Evolutionary conservation across 1,140 invertebrate species (phyloP).

Genomic region (Drosophila teissieri): DNA sequence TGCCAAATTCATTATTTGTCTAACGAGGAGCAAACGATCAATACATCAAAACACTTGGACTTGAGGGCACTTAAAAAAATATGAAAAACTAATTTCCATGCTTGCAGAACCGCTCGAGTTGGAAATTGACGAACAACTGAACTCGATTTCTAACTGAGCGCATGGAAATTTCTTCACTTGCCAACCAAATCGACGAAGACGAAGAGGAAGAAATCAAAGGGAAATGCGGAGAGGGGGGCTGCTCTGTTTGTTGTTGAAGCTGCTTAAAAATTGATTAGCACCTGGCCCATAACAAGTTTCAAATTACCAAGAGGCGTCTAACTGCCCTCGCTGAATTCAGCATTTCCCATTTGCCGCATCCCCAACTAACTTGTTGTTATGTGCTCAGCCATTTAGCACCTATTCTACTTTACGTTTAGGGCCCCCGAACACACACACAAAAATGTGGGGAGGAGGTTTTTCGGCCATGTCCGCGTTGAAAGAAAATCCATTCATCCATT

Average conservation of each 20-base stretch:
- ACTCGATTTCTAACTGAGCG: conserved; percentile 42
- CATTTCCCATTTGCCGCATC: conserved; percentile 8
- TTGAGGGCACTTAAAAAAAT: conserved; percentile 21
- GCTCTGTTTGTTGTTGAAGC: conserved; percentile 32
- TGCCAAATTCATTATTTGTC: conserved; percentile 83
- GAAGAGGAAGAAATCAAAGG: neutral
- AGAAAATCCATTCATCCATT: conserved; percentile 56
- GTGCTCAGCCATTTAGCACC: conserved; percentile 57
- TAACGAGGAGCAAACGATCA: neutral
- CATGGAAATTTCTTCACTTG: conserved; percentile 53
- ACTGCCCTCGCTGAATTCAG: conserved; percentile 45
- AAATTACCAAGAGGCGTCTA: conserved; percentile 72
- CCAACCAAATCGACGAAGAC: neutral
- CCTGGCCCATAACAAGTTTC: conserved; percentile 75
- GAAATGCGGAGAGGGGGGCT: neutral
- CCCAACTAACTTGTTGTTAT: conserved; percentile 48
- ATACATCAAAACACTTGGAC: neutral
- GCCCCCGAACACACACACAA: neutral
- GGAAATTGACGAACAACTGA: conserved; percentile 73
- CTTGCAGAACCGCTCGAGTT: conserved; percentile 63
- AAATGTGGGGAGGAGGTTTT: neutral
- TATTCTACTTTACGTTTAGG: conserved; percentile 7
- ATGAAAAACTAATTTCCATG: neutral
- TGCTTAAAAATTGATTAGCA: conserved; percentile 80
- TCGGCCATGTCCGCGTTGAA: conserved; percentile 18